A percentile compares a stretch with the other conserved stretches of the same genome.
These are phyloP conservation scores for Drosophila pseudotakahashii DNA, from an alignment of 2,888 invertebrate genomes.

Conservation along the genomic window DNA sequence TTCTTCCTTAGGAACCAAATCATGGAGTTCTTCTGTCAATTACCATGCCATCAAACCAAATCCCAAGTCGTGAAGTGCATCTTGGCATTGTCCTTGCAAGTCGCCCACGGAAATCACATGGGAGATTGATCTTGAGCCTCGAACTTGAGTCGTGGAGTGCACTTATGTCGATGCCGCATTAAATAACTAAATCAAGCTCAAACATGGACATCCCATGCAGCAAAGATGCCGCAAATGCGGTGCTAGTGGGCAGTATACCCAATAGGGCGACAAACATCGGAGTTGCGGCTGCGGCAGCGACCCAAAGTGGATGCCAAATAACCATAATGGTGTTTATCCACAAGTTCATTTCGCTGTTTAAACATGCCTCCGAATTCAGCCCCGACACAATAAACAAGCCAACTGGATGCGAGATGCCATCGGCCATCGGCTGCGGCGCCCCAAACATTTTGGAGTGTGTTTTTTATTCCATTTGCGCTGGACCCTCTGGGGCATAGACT, in stretches of 20 bases:
- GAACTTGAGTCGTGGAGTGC: constrained; percentile 23
- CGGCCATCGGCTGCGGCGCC: constrained; percentile 53
- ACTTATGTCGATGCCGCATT: constrained; percentile 69
- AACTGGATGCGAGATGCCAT: constrained; percentile 49
- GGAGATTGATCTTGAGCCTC: constrained; percentile 12
- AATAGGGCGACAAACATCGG: constrained; percentile 58
- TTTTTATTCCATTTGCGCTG: constrained; percentile 45
- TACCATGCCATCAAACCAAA: constrained; percentile 15
- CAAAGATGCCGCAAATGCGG: constrained; percentile 12
- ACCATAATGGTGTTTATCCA: constrained; percentile 81
- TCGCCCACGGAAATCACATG: constrained; percentile 25
- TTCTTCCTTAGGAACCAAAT: background rate
- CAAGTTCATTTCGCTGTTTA: constrained; percentile 81
- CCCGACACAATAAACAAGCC: constrained; percentile 74
- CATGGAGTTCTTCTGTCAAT: constrained; percentile 23
- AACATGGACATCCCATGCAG: constrained; percentile 43
- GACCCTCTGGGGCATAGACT: constrained; percentile 56
- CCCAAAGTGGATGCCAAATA: constrained; percentile 79
- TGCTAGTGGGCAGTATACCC: background rate
- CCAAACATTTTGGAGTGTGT: constrained; percentile 47
- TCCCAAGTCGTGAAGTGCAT: constrained; percentile 35
- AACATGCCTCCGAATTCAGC: constrained; percentile 79
- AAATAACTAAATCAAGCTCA: constrained; percentile 75
- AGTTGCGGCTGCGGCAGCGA: constrained; percentile 28
- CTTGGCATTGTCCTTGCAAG: constrained; percentile 15